A percentile compares a stretch with the other conserved stretches of the same genome.
phyloP scores from a whole-genome alignment of 2,113 vertebrate genomes.

The human region GRCh38 chr13:42525001-42525500 shows the following conservation, averaged over 20 bases:
- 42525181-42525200: slow-evolving; percentile 72
- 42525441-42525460: neutral
- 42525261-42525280: slow-evolving; percentile 36
- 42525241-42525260: slow-evolving; percentile 75
- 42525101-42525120: neutral
- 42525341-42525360: slow-evolving; percentile 70
- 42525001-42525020: neutral
- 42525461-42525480: neutral
- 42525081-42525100: neutral
- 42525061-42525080: neutral
- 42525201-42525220: slow-evolving; percentile 57
- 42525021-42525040: neutral
- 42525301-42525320: slow-evolving; percentile 70
- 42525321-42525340: slow-evolving; percentile 80
- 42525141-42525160: neutral
- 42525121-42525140: neutral
- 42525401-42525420: slow-evolving; percentile 55
- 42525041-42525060: neutral
- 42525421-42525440: slow-evolving; percentile 51
- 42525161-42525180: neutral
- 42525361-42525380: slow-evolving; percentile 73
- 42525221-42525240: slow-evolving; percentile 65
- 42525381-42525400: slow-evolving; percentile 68
- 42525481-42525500: neutral
- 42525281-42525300: slow-evolving; percentile 40